Evolutionary conservation across 2,113 vertebrate species (phyloP).

Genomic region (Canis aureus): DNA sequence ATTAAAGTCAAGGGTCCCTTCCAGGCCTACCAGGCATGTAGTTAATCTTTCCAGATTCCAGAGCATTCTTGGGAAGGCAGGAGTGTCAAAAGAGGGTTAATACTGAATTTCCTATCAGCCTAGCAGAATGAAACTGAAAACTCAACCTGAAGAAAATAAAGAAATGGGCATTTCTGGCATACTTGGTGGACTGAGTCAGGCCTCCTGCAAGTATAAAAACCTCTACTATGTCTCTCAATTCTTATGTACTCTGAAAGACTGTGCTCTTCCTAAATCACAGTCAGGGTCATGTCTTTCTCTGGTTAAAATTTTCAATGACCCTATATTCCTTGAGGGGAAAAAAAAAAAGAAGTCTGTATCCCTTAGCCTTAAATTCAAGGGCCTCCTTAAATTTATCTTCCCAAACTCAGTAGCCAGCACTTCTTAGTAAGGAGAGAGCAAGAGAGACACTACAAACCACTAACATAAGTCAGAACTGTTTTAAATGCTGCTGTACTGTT

Average conservation of each 20-base stretch:
- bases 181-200: background rate
- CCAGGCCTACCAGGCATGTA: background rate
- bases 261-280: background rate
- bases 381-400: background rate
- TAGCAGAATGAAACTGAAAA: background rate
- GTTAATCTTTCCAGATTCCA: background rate
- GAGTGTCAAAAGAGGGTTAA: background rate
- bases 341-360: background rate
- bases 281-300: background rate
- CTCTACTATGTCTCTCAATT: background rate
- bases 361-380: background rate
- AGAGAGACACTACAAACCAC: background rate
- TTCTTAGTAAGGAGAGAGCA: background rate
- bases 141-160: background rate
- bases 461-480: background rate
- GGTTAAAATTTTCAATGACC: background rate
- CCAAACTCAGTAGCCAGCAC: background rate
- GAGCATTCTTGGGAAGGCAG: background rate
- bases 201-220: background rate
- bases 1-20: background rate
- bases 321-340: background rate
- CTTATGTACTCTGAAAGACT: background rate
- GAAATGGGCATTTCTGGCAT: background rate
- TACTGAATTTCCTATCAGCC: background rate
- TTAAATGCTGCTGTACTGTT: background rate